Evolutionary conservation across 2,113 vertebrate genomes (phyloP), one percentile per base, ranked within the genome.

Genomic region (Bombycilla garrulus): DNA sequence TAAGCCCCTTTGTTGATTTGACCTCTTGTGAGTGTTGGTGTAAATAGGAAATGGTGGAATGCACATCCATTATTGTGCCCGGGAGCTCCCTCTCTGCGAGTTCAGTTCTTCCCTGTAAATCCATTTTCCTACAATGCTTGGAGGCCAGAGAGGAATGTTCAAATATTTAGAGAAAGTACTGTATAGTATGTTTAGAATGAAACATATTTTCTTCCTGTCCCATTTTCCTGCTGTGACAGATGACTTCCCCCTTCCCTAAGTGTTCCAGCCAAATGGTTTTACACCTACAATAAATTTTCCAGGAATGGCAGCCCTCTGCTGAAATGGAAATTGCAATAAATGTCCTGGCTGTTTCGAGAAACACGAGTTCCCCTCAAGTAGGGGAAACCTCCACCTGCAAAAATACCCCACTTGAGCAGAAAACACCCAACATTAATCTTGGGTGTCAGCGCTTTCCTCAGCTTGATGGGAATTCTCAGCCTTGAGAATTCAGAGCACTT

Each of bases 101-200:
- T 54, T 70, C 61, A 60, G 65, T 67, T 76, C 4, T 53, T 40
- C 64, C 69, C 28, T 10, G 31, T 83, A 77, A 76, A 86, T 81
- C 61, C 28, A 62, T 11, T 79, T 80, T 80, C 62, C 60, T 64
- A 24, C 83, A 62, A 0, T 53, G 40, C 71, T 11, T 11, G 21
- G 73, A 83, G 86, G 54, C 90, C 87, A 67, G 51, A 78, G 47
- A 84, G 74, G 91, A 92, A 95, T 81, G 74, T 86, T 87, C 76
- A 95, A 86, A 95, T 73, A 81, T 96, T 96, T 95, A 88, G 67
- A 89, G 88, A 95, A 95, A 93, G 74, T 82, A 5, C 91, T 78
- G 74, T 67, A 90, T 87, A 80, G 84, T 66, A 40, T 94, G 70
- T 94, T 95, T 97, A 93, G 88, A 86, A 79, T 79, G 74, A 89